These are phyloP conservation scores for Mormyrops boulengeri DNA, from an alignment of 2,797 vertebrate genomes.

Conservation along the genomic window DNA sequence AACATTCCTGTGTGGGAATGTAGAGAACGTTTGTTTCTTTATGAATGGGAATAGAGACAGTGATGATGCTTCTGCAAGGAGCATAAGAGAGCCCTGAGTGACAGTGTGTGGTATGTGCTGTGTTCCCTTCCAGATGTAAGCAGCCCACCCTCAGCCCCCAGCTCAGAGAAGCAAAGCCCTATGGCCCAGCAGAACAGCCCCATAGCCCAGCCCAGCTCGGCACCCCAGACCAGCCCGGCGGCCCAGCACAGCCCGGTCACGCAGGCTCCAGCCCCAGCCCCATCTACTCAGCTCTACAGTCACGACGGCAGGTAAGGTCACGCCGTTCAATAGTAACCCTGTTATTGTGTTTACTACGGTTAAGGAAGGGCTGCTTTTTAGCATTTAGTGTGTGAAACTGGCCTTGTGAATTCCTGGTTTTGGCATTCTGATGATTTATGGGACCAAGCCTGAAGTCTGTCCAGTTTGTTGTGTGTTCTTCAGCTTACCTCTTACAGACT, in stretches of 20 bases:
- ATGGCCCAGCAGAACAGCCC: slow-evolving; percentile 85
- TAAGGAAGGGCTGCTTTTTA: background rate
- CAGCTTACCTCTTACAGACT: slow-evolving; percentile 51
- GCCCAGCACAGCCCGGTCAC: slow-evolving; percentile 62
- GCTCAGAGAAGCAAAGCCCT: slow-evolving; percentile 93
- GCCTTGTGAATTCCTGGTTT: background rate
- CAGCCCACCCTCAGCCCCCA: slow-evolving; percentile 82
- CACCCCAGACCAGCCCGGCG: slow-evolving; percentile 58
- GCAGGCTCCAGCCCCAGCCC: slow-evolving; percentile 74
- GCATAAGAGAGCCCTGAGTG: background rate
- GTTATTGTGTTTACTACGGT: background rate
- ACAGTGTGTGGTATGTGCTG: background rate
- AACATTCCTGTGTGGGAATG: background rate
- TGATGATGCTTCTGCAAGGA: background rate
- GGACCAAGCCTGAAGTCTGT: background rate
- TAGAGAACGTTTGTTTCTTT: background rate
- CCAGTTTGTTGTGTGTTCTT: slow-evolving; percentile 46
- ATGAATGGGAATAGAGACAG: background rate
- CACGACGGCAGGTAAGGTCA: slow-evolving; percentile 83
- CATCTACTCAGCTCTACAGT: slow-evolving; percentile 77
- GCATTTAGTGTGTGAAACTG: background rate
- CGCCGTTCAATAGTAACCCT: background rate
- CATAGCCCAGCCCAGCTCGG: slow-evolving; percentile 63
- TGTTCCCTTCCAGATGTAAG: slow-evolving; percentile 68
- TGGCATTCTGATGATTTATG: background rate